Conservation (phyloP, 1,140 invertebrate genomes). For the Drosophila funebris region DNA sequence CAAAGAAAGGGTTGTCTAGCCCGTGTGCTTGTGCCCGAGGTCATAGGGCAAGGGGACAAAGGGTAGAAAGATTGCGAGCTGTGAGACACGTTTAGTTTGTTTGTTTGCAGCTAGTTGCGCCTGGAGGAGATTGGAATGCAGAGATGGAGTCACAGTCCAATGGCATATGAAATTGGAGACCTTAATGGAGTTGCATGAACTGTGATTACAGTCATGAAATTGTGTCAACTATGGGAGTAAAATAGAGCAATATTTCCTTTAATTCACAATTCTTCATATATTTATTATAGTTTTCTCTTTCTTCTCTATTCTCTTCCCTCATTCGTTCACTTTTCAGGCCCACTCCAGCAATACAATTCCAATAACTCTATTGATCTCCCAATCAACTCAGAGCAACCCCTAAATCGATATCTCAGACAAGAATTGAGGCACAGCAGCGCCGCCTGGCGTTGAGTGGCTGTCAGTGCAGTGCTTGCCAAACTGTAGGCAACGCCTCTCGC, state of each 20-base stretch:
- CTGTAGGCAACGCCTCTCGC: conserved; percentile 34
- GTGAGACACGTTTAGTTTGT: conserved; percentile 59
- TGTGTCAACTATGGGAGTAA: not conserved
- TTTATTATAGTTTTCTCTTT: conserved; percentile 19
- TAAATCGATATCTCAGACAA: conserved; percentile 51
- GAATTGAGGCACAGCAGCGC: conserved; percentile 30
- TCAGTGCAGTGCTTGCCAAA: conserved; percentile 44
- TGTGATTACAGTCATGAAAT: not conserved
- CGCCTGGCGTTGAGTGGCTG: conserved; percentile 39
- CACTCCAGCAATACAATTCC: conserved; percentile 25
- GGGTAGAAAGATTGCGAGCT: not conserved
- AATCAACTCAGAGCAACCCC: conserved; percentile 71
- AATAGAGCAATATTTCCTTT: not conserved
- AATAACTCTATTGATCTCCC: conserved; percentile 71
- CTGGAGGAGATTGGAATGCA: conserved; percentile 12
- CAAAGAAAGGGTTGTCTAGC: conserved; percentile 51
- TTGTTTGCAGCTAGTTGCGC: conserved; percentile 51
- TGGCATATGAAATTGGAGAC: conserved; percentile 54
- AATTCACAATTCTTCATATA: not conserved
- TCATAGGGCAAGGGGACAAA: conserved; percentile 6
- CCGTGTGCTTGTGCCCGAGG: conserved; percentile 14
- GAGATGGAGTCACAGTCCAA: conserved; percentile 34
- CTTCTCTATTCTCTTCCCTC: not conserved
- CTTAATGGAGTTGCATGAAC: not conserved
- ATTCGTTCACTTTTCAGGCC: conserved; percentile 28